Conservation (phyloP, 2,888 invertebrate species). For the Drosophila nigricruria region DNA sequence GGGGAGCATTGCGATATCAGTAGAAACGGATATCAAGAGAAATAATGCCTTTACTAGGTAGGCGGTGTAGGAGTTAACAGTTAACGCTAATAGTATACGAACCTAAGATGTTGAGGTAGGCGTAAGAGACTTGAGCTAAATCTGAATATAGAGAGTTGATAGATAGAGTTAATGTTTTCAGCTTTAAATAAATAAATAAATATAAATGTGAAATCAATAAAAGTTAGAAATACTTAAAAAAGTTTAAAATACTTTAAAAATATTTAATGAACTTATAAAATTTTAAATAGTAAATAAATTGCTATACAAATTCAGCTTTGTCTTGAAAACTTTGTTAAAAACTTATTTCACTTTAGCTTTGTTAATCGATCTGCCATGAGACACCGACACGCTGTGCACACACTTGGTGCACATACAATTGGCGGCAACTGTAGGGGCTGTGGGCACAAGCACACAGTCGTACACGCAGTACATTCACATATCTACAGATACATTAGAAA, state of each 20-base stretch:
- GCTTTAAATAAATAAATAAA: no score
- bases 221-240: no score
- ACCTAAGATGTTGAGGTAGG: constrained; percentile 34
- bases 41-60: constrained; percentile 46
- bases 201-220: no score
- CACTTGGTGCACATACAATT: constrained; percentile 41
- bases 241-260: no score
- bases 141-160: no score
- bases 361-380: neutral
- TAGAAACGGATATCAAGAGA: constrained; percentile 60
- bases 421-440: constrained; percentile 47
- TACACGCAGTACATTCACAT: constrained; percentile 59
- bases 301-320: neutral
- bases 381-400: neutral
- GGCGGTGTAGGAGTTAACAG: constrained; percentile 49
- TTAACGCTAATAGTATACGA: constrained; percentile 32
- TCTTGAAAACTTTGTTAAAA: no score
- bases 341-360: neutral
- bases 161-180: no score
- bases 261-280: neutral
- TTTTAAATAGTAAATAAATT: no score
- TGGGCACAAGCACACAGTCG: constrained; percentile 36
- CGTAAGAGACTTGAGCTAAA: neutral
- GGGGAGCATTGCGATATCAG: constrained; percentile 56
- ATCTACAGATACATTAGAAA: constrained; percentile 80